Percentiles rank a stretch among this genome's conserved stretches.
Evolutionary conservation across 2,113 vertebrate species (phyloP).

Genomic region (Chroicocephalus ridibundus): DNA sequence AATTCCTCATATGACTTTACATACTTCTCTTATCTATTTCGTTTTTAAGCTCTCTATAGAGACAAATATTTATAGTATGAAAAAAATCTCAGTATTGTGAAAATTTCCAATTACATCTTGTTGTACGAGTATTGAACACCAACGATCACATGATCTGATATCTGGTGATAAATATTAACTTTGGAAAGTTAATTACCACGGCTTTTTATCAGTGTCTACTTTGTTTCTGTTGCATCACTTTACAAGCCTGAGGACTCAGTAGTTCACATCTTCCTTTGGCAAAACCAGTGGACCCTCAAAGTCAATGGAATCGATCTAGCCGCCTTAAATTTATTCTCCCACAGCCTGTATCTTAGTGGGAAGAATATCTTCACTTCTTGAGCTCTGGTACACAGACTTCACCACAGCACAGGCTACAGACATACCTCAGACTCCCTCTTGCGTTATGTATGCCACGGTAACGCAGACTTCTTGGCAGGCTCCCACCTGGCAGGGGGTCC

Average conservation of each 20-base stretch:
- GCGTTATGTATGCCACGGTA: background rate
- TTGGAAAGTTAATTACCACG: background rate
- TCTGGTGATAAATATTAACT: background rate
- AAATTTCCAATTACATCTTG: background rate
- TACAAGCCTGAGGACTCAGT: background rate
- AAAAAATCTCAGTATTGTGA: background rate
- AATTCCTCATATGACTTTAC: background rate
- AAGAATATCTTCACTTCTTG: background rate
- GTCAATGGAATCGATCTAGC: background rate
- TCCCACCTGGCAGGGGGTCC: background rate
- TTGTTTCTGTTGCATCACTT: background rate
- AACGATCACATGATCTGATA: background rate
- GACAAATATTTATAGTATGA: background rate
- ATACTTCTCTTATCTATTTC: background rate
- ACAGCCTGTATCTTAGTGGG: background rate
- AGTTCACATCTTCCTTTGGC: background rate
- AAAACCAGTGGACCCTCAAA: background rate
- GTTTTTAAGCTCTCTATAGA: background rate
- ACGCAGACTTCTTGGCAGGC: background rate
- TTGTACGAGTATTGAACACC: background rate
- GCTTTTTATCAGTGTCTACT: background rate
- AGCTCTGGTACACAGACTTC: background rate
- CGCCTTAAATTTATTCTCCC: background rate
- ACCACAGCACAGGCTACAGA: background rate
- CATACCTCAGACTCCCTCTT: background rate